These are phyloP conservation scores for Phaethon lepturus DNA, from an alignment of 2,113 vertebrate genomes.

Conservation along the genomic window DNA sequence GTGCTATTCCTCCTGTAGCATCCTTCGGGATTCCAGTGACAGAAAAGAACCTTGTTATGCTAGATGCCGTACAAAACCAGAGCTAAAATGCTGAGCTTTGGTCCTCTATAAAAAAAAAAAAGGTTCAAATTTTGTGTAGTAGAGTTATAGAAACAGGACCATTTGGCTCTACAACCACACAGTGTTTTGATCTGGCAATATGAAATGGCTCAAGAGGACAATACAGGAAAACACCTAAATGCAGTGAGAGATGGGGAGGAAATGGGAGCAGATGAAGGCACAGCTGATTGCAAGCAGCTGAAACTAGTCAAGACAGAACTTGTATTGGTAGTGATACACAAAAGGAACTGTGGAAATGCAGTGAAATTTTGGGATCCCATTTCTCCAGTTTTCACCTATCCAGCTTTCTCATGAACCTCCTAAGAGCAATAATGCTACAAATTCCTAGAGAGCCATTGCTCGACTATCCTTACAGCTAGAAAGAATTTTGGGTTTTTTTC, in stretches of 20 bases:
- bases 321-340: neutral
- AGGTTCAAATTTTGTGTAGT: neutral
- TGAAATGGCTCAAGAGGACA: neutral
- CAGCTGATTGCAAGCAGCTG: neutral
- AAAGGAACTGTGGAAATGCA: neutral
- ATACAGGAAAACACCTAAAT: neutral
- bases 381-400: neutral
- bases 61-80: neutral
- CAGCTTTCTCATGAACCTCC: neutral
- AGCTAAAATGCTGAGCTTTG: neutral
- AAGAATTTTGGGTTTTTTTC: neutral
- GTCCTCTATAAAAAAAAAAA: neutral
- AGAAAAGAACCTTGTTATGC: neutral
- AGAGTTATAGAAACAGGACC: neutral
- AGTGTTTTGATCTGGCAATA: neutral
- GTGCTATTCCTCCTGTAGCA: neutral
- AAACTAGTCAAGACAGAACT: neutral
- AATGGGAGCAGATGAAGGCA: neutral
- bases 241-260: rapidly evolving
- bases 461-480: neutral
- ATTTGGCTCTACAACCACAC: neutral
- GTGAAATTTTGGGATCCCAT: neutral
- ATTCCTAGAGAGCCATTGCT: neutral
- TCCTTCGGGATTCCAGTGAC: neutral
- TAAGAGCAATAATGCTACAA: neutral